Conservation (phyloP, 2,113 vertebrate species). For the Callospermophilus lateralis region DNA sequence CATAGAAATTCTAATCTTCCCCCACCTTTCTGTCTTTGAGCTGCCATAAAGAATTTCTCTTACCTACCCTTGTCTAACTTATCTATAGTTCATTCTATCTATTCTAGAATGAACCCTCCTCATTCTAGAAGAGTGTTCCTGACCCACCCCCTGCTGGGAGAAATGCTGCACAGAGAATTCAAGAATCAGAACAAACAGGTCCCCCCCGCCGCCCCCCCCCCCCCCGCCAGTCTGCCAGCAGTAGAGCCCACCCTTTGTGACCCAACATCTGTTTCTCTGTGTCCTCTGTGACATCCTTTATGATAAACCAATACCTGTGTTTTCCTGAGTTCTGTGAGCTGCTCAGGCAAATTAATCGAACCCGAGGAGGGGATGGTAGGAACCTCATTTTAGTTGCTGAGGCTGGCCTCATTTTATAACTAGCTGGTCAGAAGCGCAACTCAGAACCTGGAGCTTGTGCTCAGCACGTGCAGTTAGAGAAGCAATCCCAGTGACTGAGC, state of each 20-base stretch:
- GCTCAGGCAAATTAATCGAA: neutral
- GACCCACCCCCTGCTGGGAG: neutral
- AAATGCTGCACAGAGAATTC: neutral
- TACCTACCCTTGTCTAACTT: too few species aligned
- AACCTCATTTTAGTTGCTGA: neutral
- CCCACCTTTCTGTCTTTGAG: neutral
- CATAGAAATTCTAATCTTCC: neutral
- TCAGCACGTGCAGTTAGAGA: neutral
- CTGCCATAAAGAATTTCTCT: neutral
- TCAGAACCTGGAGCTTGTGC: neutral
- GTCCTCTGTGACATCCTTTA: neutral
- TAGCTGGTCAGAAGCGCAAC: neutral
- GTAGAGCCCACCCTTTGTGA: neutral
- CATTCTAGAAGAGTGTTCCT: neutral
- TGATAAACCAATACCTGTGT: neutral
- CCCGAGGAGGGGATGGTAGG: neutral
- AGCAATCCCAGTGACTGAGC: neutral
- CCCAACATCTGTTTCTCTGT: neutral
- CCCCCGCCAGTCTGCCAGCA: neutral
- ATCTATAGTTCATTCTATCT: too few species aligned
- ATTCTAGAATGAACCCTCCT: too few species aligned
- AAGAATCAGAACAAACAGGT: neutral
- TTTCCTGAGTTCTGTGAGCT: neutral
- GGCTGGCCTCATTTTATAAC: too few species aligned
- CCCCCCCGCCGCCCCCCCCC: too few species aligned